Evolutionary conservation across 2,888 invertebrate species (phyloP).

Genomic region (Philhelius pedissequus): DNA sequence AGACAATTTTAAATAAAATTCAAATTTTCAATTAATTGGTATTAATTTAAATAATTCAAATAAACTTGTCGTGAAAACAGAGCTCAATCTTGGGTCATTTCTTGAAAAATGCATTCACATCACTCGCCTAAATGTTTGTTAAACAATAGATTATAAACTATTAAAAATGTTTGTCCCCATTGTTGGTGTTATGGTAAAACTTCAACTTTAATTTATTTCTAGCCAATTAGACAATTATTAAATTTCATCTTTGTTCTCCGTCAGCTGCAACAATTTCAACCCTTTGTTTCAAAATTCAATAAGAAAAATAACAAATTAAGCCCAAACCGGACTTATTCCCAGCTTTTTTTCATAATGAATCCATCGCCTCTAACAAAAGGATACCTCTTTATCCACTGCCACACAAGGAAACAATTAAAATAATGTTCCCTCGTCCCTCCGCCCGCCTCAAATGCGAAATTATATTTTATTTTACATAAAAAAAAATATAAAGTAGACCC

Average conservation of each 20-base stretch:
- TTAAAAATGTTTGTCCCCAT: too few relatives aligned
- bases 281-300: neutral
- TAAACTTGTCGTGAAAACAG: too few relatives aligned
- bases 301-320: neutral
- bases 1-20: too few relatives aligned
- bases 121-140: too few relatives aligned
- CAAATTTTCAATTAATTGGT: too few relatives aligned
- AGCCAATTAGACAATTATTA: neutral
- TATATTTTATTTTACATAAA: neutral
- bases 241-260: neutral
- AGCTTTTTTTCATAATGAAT: conserved; percentile 47
- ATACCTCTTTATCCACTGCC: conserved; percentile 1
- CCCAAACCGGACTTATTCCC: conserved; percentile 33
- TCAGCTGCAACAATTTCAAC: neutral
- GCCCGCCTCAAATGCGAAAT: conserved; percentile 6
- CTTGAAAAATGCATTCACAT: too few relatives aligned
- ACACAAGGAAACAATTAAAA: conserved; percentile 66
- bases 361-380: conserved; percentile 41
- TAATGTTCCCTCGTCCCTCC: conserved; percentile 19
- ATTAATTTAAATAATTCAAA: too few relatives aligned
- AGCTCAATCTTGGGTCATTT: too few relatives aligned
- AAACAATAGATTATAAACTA: too few relatives aligned
- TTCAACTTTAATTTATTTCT: neutral
- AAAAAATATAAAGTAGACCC: neutral
- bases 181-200: neutral